A percentile compares a stretch with the other conserved stretches of the same genome.
Conservation (phyloP, 2,888 invertebrate genomes). For the Timema cristinae region DNA sequence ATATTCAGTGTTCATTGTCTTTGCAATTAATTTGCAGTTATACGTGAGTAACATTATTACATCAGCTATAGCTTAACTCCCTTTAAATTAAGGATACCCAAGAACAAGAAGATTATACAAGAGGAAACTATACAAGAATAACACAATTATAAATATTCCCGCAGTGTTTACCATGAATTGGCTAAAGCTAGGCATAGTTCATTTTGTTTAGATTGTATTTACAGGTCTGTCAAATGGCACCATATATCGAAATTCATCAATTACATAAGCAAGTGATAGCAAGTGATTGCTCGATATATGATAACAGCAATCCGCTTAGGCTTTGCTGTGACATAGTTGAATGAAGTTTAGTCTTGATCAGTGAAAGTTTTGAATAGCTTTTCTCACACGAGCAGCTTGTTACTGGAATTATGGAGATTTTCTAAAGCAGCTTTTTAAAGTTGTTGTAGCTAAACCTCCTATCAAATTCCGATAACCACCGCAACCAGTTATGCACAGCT, state of each 20-base stretch:
- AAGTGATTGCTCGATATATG: not conserved
- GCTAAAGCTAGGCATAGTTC: too few species aligned
- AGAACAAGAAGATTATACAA: too few species aligned
- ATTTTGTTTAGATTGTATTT: too few species aligned
- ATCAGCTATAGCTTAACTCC: too few species aligned
- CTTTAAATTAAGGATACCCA: too few species aligned
- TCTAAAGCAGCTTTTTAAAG: not conserved
- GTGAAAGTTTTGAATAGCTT: slow-evolving; percentile 1
- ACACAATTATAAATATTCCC: too few species aligned
- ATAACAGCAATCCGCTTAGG: not conserved
- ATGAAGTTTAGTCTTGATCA: not conserved
- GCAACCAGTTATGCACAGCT: not conserved
- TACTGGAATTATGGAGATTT: not conserved
- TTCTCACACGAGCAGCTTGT: slow-evolving; percentile 5
- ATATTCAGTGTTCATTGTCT: too few species aligned
- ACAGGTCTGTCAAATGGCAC: not conserved
- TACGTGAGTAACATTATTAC: too few species aligned
- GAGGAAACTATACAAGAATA: too few species aligned
- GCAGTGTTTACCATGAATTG: too few species aligned
- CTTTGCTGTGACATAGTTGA: slow-evolving; percentile 7
- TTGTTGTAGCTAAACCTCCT: not conserved
- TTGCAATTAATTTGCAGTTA: too few species aligned
- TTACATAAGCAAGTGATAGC: too few species aligned
- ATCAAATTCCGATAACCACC: slow-evolving; percentile 1
- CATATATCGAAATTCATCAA: not conserved